Evolutionary conservation across 2,888 invertebrate species (phyloP).

Genomic region (Esperia sulphurella): DNA sequence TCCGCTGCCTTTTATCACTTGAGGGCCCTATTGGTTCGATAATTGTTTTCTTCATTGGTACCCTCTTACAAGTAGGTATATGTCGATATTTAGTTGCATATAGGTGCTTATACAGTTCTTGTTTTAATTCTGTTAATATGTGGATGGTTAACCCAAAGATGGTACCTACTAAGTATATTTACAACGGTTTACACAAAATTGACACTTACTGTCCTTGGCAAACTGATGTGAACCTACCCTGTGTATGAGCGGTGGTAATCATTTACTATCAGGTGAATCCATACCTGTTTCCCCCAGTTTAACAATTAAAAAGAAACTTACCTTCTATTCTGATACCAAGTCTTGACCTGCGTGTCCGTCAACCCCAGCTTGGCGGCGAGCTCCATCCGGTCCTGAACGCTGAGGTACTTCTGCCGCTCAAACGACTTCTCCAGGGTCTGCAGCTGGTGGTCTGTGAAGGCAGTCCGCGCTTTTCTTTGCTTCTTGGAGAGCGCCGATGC

Average conservation of each 20-base stretch:
- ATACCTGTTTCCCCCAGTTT: too few species aligned
- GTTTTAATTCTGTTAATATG: not conserved
- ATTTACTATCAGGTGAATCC: too few species aligned
- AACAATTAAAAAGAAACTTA: slow-evolving; percentile 57
- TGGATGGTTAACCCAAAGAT: too few species aligned
- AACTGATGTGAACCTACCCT: too few species aligned
- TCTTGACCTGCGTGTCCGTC: slow-evolving; percentile 99
- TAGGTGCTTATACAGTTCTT: not conserved
- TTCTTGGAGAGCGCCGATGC: slow-evolving; percentile 87
- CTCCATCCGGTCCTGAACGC: slow-evolving; percentile 99
- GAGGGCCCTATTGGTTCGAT: not conserved
- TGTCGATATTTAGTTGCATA: not conserved
- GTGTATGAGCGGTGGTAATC: too few species aligned
- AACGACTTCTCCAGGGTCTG: slow-evolving; percentile 98
- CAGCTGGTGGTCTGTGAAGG: slow-evolving; percentile 98
- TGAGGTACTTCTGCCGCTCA: slow-evolving; percentile 97
- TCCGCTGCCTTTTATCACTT: too few species aligned
- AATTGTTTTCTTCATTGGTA: not conserved
- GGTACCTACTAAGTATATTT: too few species aligned
- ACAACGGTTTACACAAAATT: too few species aligned
- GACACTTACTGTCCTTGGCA: too few species aligned
- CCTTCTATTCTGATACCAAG: slow-evolving; percentile 99
- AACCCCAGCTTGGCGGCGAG: slow-evolving; percentile 96
- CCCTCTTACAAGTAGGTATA: not conserved
- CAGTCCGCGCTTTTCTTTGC: slow-evolving; percentile 97